Evolutionary conservation across 1,140 invertebrate genomes (phyloP), one percentile per base, ranked within the genome.

Genomic region (Lordiphosa clarofinis): DNA sequence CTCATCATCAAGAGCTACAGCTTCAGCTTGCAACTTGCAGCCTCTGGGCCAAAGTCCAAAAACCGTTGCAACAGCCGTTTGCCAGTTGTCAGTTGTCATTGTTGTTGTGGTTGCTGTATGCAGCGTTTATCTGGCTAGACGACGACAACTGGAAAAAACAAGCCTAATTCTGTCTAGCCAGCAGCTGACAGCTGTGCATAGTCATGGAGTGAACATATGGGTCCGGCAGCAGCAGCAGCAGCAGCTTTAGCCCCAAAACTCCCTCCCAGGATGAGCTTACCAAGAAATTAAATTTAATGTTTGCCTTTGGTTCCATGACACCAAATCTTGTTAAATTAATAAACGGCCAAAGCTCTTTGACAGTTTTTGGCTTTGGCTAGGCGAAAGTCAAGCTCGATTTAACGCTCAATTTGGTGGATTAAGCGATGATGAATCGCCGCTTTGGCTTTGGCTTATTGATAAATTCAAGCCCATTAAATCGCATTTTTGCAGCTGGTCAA

Each of bases 261-360:
- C n/a, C 5, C 35, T 13, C 31, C 5, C 5, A 43, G 36, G 44
- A 55, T 39, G 38, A 44, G 11, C 35, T 62, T 59, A 59, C 42
- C 58, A 53, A 60, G 39, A 71, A 81, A 82, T 82, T 75, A 75
- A 82, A 82, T 69, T 72, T 75, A 82, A 73, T 82, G 64, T 72
- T 50, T 42, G 53, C 35, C 36, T 36, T 42, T 31, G 31, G 43
- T 28, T 13, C 33, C 31, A 10, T n/a, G 43, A 8, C 43, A 19
- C 56, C 37, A 58, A 76, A 79, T 59, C 68, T 62, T 56, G 73
- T 78, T 84, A 82, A 84, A 84, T 84, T 84, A 84, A 84, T 78
- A 84, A 84, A 84, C 69, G 63, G 56, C 53, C 57, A 53, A 68
- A 76, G 62, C 73, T 64, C 49, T 59, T 53, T 67, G 67, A 60